phyloP scores from a whole-genome alignment of 2,888 invertebrate genomes.

The Phymatocera aterrima region DNA sequence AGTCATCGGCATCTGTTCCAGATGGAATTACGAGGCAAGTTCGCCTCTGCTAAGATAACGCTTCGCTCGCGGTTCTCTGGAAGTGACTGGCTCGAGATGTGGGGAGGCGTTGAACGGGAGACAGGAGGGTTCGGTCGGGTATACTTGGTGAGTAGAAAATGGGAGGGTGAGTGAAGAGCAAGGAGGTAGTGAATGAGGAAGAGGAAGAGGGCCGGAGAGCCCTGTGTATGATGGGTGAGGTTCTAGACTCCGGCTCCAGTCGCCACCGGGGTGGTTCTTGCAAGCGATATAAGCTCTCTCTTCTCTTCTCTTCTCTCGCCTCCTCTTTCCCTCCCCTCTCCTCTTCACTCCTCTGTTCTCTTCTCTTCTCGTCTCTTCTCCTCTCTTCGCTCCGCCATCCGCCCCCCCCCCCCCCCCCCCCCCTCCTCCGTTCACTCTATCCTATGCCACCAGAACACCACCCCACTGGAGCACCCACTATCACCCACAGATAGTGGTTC shows the following conservation, averaged over 20 bases:
- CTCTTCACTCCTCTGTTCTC: constrained; percentile 51
- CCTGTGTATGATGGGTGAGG: constrained; percentile 72
- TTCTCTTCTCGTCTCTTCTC: constrained; percentile 49
- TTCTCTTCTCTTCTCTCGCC: constrained; percentile 52
- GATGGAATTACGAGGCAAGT: constrained; percentile 74
- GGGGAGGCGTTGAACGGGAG: constrained; percentile 52
- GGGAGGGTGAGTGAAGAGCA: constrained; percentile 14
- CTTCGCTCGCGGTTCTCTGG: constrained; percentile 63
- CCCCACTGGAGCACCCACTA: constrained; percentile 68
- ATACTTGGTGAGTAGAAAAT: constrained; percentile 47
- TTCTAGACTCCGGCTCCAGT: constrained; percentile 67
- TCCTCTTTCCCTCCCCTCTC: constrained; percentile 50
- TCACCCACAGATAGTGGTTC: constrained; percentile 73
- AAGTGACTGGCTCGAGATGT: constrained; percentile 62
- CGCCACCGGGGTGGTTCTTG: constrained; percentile 73
- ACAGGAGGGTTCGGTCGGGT: constrained; percentile 46
- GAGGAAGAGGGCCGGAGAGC: constrained; percentile 56
- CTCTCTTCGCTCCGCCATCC: constrained; percentile 47
- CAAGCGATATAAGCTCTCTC: constrained; percentile 65
- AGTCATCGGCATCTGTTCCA: constrained; percentile 73
- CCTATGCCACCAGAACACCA: constrained; percentile 39
- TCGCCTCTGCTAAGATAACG: constrained; percentile 71
- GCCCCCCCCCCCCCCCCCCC: constrained; percentile 50
- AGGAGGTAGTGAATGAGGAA: constrained; percentile 44
- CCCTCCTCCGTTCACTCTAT: constrained; percentile 42